Evolutionary conservation across 2,797 vertebrate genomes (phyloP).

Genomic region (Orientallactaga sibirica): DNA sequence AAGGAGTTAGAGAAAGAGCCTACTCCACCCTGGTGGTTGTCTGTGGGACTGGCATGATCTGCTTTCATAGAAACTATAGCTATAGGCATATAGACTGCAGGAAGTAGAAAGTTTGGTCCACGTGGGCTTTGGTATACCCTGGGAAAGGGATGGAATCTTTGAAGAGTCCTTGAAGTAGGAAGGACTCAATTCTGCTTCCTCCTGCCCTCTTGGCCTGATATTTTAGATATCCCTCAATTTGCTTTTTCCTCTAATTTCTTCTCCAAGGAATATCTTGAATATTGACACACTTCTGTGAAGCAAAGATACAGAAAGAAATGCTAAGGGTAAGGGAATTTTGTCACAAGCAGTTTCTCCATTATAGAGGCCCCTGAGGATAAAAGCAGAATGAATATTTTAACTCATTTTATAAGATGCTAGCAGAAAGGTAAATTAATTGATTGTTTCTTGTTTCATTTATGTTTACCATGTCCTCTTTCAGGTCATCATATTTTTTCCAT

Average conservation of each 20-base stretch:
- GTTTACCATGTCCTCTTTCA: background rate
- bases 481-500: background rate
- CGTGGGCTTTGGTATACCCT: background rate
- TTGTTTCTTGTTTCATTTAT: background rate
- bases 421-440: constrained; percentile 31
- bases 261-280: background rate
- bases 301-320: constrained; percentile 29
- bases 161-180: too few relatives aligned
- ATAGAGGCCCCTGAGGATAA: background rate
- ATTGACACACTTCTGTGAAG: constrained; percentile 19
- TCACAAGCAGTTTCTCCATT: background rate
- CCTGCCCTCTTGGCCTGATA: background rate
- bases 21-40: background rate
- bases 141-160: background rate
- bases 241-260: background rate
- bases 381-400: constrained; percentile 39
- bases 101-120: too few relatives aligned
- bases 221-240: background rate
- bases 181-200: background rate
- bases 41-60: background rate
- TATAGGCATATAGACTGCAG: background rate
- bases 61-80: background rate
- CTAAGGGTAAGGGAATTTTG: constrained; percentile 20
- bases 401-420: background rate
- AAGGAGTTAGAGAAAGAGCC: background rate